Evolutionary conservation across 2,888 invertebrate species (phyloP).

Genomic region (Heliconius aoede): DNA sequence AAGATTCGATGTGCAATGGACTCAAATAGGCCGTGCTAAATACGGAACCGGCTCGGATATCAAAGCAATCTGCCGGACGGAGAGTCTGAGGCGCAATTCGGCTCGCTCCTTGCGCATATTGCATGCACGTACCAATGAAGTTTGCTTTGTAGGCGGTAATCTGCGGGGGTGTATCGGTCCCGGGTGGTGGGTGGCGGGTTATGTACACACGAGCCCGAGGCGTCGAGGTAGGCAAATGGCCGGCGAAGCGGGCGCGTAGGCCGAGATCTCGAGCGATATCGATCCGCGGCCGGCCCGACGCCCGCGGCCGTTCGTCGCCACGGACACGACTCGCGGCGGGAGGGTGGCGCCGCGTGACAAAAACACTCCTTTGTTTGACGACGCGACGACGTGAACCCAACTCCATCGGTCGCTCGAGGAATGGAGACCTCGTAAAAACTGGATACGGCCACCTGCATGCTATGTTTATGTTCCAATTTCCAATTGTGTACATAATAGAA

Average conservation of each 20-base stretch:
- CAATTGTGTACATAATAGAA: neutral
- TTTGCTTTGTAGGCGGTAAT: slow-evolving; percentile 84
- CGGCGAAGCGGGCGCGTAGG: slow-evolving; percentile 81
- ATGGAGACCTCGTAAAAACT: slow-evolving; percentile 51
- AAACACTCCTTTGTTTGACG: slow-evolving; percentile 81
- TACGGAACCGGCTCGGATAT: slow-evolving; percentile 66
- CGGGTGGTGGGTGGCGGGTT: slow-evolving; percentile 78
- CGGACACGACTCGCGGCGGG: slow-evolving; percentile 73
- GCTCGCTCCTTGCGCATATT: slow-evolving; percentile 82
- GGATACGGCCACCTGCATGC: slow-evolving; percentile 45
- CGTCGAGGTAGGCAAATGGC: slow-evolving; percentile 84
- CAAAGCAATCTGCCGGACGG: slow-evolving; percentile 75
- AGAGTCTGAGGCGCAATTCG: slow-evolving; percentile 72
- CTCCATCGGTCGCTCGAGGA: slow-evolving; percentile 44
- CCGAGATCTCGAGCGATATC: slow-evolving; percentile 81
- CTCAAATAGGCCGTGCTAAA: slow-evolving; percentile 63
- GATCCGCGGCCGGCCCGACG: slow-evolving; percentile 73
- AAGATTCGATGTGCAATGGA: slow-evolving; percentile 59
- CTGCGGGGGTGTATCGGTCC: slow-evolving; percentile 79
- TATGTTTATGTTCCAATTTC: slow-evolving; percentile 10
- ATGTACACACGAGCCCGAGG: slow-evolving; percentile 83
- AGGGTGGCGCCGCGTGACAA: slow-evolving; percentile 73
- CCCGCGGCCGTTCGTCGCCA: slow-evolving; percentile 72
- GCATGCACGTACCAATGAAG: slow-evolving; percentile 84
- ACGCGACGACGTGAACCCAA: slow-evolving; percentile 53